Conservation (phyloP, 2,113 vertebrate species). For the Heterocephalus glaber region DNA sequence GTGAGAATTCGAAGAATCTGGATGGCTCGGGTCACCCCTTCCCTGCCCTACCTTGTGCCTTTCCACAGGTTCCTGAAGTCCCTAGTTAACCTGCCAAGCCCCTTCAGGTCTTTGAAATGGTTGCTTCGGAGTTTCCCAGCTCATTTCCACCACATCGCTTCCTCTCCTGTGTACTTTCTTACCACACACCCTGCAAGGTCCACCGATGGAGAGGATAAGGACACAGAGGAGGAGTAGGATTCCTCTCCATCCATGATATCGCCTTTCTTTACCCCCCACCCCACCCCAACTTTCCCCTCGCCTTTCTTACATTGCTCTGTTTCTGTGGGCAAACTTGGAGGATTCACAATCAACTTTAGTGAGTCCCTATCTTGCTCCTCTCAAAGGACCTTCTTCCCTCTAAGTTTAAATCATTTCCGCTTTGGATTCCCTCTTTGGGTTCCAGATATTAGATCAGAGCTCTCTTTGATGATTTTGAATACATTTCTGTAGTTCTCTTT, state of each 20-base stretch:
- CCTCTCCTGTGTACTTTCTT: background rate
- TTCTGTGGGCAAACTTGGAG: background rate
- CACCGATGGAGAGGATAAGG: too few relatives aligned
- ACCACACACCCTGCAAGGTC: background rate
- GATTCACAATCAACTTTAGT: background rate
- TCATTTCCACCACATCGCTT: background rate
- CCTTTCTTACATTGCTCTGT: background rate
- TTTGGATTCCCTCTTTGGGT: background rate
- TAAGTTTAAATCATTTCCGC: background rate
- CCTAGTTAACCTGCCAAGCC: accelerated
- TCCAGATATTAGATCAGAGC: background rate
- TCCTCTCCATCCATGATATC: background rate
- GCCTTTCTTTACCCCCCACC: accelerated
- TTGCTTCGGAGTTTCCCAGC: background rate
- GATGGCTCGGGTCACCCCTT: background rate
- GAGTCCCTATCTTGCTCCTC: background rate
- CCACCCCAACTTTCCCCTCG: background rate
- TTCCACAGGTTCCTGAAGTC: too few relatives aligned
- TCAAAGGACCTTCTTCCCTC: background rate
- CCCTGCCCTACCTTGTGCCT: background rate
- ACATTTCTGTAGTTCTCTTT: background rate
- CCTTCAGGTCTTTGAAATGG: too few relatives aligned
- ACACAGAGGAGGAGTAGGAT: too few relatives aligned
- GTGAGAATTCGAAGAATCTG: background rate
- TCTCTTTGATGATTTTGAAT: background rate